Evolutionary conservation across 2,113 vertebrate species (phyloP), one percentile per base, ranked within the genome.

Genomic region (Pedionomus torquatus): DNA sequence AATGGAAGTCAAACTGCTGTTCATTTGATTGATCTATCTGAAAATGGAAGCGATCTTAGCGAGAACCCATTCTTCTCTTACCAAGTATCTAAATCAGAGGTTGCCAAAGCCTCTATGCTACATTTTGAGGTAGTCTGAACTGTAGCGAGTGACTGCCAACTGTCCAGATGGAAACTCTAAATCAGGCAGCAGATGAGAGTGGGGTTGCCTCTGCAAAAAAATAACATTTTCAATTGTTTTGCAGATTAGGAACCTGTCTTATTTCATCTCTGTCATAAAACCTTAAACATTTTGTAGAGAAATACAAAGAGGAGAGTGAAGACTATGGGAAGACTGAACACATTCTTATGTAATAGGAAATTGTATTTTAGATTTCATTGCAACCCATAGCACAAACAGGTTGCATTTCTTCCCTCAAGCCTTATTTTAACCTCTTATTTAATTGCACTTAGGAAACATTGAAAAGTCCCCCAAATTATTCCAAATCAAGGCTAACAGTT

Each of bases 131-230:
- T 90, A 83, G 71, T 44, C 63, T 92, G 94, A 93, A 69, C 71
- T 58, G 26, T 31, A 69, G 65, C 15, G 78, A 80, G 64, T 81
- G 86, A 21, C 57, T 95, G 86, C 89, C 92, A 95, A 15, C 79
- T 71, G 87, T 82, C 92, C 92, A 96, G 86, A 95, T 90, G 89
- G 93, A 96, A 97, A 87, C 41, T 57, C 60, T 92, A 94, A 88
- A 92, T 78, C 89, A 90, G 78, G 46, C 74, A 93, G 80, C 66
- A 94, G 69, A 88, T 81, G 77, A 96, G 76, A 44, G 84, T 85
- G 64, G 91, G 79, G 75, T 66, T 93, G 85, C 65, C 87, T 78
- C 46, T 63, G 43, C 28, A 81, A 96, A 95, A 97, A 97, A 94
- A 65, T 58, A 91, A 6, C 1, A 51, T 71, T 91, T 95, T 90